These are phyloP conservation scores for Enchytraeus crypticus DNA, from an alignment of 2,888 invertebrate species.

Conservation along the genomic window DNA sequence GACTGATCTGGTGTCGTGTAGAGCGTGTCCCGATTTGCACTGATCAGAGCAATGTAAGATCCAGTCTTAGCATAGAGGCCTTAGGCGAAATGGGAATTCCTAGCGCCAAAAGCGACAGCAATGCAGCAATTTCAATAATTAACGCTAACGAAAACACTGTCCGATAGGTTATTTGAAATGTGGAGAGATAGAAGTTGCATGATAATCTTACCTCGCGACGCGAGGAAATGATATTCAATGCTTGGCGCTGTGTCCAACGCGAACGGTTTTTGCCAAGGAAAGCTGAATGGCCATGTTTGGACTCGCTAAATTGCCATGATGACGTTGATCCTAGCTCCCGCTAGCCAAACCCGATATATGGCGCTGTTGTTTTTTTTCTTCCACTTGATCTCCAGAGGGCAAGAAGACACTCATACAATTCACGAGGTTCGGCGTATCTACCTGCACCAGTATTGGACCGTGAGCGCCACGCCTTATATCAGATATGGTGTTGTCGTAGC, in stretches of 20 bases:
- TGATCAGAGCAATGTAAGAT: no score
- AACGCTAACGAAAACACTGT: no score
- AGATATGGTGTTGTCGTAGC: background rate
- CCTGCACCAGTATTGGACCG: background rate
- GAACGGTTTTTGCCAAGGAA: background rate
- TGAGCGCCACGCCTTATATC: background rate
- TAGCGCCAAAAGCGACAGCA: no score
- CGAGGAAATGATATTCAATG: slow-evolving; percentile 1
- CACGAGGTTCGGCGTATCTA: slow-evolving; percentile 4
- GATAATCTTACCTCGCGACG: slow-evolving; percentile 2
- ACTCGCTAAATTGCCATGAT: background rate
- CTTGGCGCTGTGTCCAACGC: background rate
- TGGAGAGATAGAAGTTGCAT: no score
- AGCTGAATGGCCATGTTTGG: background rate
- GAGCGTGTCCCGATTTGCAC: no score
- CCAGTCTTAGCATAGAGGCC: no score
- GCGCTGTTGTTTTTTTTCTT: background rate
- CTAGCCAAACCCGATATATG: slow-evolving; percentile 1
- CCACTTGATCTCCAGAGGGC: no score
- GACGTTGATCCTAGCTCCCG: background rate
- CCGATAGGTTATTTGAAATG: no score
- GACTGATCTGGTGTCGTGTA: no score
- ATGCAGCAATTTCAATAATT: no score
- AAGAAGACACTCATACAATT: background rate
- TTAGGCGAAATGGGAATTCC: no score